phyloP scores from a whole-genome alignment of 1,140 invertebrate genomes.

The Propsilocerus akamusi region DNA sequence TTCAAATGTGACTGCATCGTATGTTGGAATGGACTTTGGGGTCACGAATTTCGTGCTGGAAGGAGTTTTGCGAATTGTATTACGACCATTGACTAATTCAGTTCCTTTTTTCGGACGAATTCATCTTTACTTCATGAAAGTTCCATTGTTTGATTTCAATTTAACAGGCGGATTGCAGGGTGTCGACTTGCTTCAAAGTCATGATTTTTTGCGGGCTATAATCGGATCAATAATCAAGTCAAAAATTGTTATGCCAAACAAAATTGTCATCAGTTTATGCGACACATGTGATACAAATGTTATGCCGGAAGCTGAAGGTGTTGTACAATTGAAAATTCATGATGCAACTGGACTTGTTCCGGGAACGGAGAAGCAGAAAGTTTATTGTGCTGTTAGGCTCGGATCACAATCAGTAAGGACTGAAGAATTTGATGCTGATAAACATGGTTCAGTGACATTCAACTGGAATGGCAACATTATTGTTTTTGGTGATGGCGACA shows the following conservation, averaged over 20 bases:
- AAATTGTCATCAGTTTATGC: not conserved
- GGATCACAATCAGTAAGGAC: not conserved
- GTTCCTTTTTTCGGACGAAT: not conserved
- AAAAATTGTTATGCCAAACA: not conserved
- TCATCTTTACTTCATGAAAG: not conserved
- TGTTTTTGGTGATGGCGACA: not conserved
- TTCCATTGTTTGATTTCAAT: not conserved
- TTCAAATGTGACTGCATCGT: not conserved
- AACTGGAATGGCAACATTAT: not conserved
- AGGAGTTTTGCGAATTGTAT: not conserved
- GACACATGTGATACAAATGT: not conserved
- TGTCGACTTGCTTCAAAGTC: not conserved
- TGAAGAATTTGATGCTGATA: not conserved
- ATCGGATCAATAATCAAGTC: not conserved
- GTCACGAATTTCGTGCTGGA: not conserved
- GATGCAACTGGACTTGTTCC: not conserved
- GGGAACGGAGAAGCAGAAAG: not conserved
- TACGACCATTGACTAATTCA: not conserved
- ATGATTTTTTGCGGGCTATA: not conserved
- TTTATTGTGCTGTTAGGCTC: not conserved
- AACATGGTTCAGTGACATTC: not conserved
- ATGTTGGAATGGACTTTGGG: not conserved
- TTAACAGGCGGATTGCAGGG: not conserved
- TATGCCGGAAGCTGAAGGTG: not conserved
- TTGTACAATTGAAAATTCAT: not conserved